Percentiles rank a stretch among this genome's conserved stretches.
These are phyloP conservation scores for Ceratothoa steindachneri DNA, from an alignment of 2,888 invertebrate genomes.

Conservation along the genomic window DNA sequence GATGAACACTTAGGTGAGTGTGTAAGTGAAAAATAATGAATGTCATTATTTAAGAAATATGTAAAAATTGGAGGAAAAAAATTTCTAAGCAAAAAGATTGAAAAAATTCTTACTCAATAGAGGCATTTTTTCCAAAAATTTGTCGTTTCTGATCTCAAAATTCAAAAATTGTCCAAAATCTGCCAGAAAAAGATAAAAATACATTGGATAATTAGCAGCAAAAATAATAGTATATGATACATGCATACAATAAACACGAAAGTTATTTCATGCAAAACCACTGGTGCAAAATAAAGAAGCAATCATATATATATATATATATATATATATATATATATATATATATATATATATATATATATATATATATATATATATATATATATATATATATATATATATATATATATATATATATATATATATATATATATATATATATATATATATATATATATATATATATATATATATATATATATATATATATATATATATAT, in stretches of 20 bases:
- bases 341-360: background rate
- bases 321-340: background rate
- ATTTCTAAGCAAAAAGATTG: too few relatives aligned
- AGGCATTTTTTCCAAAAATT: background rate
- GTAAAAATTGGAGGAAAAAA: too few relatives aligned
- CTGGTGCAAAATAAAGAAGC: too few relatives aligned
- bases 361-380: background rate
- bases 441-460: constrained; percentile 15
- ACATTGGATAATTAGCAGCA: too few relatives aligned
- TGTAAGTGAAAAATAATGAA: too few relatives aligned
- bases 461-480: background rate
- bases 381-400: constrained; percentile 17
- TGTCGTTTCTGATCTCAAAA: background rate
- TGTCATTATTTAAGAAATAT: too few relatives aligned
- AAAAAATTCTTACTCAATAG: background rate
- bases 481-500: constrained; percentile 14
- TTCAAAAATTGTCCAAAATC: background rate
- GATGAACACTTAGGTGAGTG: too few relatives aligned
- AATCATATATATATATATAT: background rate
- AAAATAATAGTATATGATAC: too few relatives aligned
- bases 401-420: constrained; percentile 17
- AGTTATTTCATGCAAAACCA: too few relatives aligned
- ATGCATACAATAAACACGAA: too few relatives aligned
- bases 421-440: constrained; percentile 17
- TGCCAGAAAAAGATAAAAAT: background rate